Evolutionary conservation across 2,797 vertebrate species (phyloP).

Genomic region (Heterohyrax brucei): DNA sequence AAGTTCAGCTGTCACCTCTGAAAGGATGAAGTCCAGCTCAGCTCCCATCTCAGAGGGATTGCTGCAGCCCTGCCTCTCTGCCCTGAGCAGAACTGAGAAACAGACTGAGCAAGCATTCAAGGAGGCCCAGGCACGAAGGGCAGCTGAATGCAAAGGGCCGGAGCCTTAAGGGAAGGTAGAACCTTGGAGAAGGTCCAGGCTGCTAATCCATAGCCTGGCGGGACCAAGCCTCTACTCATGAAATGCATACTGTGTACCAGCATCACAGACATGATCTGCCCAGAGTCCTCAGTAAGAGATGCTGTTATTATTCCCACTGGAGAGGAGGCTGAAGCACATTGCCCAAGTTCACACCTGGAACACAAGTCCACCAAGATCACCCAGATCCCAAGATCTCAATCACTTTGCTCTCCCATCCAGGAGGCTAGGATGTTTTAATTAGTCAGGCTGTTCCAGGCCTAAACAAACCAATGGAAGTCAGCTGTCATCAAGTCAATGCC

Average conservation of each 20-base stretch:
- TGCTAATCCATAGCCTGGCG: no score
- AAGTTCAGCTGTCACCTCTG: not conserved
- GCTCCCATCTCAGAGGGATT: not conserved
- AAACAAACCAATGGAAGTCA: not conserved
- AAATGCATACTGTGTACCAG: not conserved
- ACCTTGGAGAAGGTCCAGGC: not conserved
- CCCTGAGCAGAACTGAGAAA: not conserved
- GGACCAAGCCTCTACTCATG: fast-evolving
- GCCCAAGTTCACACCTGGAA: not conserved
- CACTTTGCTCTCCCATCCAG: not conserved
- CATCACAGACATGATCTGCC: fast-evolving
- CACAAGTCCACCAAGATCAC: no score
- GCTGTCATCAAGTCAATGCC: not conserved
- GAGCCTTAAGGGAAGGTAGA: not conserved
- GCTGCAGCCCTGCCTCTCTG: not conserved
- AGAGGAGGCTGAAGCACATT: not conserved
- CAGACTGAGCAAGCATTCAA: not conserved
- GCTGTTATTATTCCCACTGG: not conserved
- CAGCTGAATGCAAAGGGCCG: not conserved
- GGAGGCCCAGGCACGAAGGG: not conserved
- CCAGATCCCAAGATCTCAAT: not conserved
- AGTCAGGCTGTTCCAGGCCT: not conserved
- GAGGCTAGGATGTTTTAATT: not conserved
- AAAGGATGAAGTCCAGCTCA: not conserved
- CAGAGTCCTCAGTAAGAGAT: not conserved